A percentile compares a stretch with the other conserved stretches of the same genome.
These are phyloP conservation scores for Onthophagus sagittarius DNA, from an alignment of 2,888 invertebrate genomes.

Conservation along the genomic window DNA sequence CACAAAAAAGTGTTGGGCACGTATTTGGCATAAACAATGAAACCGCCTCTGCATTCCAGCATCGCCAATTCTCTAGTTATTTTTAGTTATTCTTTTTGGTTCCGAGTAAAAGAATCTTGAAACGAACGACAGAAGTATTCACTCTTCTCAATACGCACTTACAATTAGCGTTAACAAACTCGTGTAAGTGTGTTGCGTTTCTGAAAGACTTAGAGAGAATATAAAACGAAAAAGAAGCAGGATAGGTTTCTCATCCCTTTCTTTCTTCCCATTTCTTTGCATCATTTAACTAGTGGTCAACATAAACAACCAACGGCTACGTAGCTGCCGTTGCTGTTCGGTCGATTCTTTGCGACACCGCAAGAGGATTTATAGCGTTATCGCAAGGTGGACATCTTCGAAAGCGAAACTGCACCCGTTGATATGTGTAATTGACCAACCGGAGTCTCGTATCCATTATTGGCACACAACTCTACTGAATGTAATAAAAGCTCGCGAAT, in stretches of 20 bases:
- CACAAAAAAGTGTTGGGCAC: neutral
- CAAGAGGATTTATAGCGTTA: constrained; percentile 7
- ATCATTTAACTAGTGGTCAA: neutral
- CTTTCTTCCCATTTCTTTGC: neutral
- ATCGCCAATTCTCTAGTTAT: neutral
- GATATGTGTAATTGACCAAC: constrained; percentile 10
- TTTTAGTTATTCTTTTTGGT: neutral
- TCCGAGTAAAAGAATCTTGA: neutral
- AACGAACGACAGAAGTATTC: neutral
- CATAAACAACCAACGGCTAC: neutral
- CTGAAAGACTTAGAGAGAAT: neutral
- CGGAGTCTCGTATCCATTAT: constrained; percentile 3
- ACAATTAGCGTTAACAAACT: constrained; percentile 12
- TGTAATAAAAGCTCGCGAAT: neutral
- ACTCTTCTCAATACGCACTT: neutral
- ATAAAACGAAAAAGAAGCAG: neutral
- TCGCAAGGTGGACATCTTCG: constrained; percentile 6
- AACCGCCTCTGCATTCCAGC: neutral
- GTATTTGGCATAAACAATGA: neutral
- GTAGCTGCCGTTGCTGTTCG: neutral
- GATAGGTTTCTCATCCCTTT: neutral
- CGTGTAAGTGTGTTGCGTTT: constrained; percentile 3
- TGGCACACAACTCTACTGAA: neutral
- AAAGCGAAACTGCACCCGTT: constrained; percentile 10
- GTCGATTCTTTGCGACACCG: neutral